Conservation (phyloP, 1,140 invertebrate species). For the Drosophila pachea region DNA sequence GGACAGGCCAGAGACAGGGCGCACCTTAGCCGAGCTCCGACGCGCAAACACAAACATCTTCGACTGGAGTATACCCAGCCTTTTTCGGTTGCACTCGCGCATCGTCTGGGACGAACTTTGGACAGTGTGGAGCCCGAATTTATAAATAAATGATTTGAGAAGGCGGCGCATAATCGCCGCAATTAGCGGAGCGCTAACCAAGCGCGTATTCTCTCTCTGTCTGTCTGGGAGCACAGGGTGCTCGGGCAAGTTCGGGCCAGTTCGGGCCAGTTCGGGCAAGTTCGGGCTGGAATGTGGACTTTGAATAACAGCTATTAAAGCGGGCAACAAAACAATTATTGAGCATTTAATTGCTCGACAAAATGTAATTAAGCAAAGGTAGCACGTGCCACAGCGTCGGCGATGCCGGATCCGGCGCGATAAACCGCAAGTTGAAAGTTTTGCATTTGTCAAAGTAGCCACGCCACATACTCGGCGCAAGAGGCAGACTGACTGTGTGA, state of each 20-base stretch:
- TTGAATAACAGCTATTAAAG: conserved; percentile 75
- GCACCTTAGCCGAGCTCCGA: conserved; percentile 50
- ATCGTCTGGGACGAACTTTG: too few relatives aligned
- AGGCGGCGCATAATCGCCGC: too few relatives aligned
- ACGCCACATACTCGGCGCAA: neutral
- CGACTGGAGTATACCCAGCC: conserved; percentile 6
- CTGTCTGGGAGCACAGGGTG: neutral
- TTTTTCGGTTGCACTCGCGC: neutral
- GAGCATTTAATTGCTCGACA: conserved; percentile 76
- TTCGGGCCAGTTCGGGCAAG: too few relatives aligned
- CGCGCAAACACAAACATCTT: conserved; percentile 37
- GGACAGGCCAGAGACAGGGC: conserved; percentile 47
- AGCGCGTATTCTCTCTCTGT: too few relatives aligned
- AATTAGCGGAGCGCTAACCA: too few relatives aligned
- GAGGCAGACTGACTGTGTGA: neutral
- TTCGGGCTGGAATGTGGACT: conserved; percentile 30
- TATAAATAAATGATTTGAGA: too few relatives aligned
- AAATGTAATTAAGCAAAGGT: conserved; percentile 76
- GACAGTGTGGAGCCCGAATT: too few relatives aligned
- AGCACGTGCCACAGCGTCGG: conserved; percentile 48
- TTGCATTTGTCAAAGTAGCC: conserved; percentile 38
- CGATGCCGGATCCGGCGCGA: conserved; percentile 28
- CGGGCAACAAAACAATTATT: conserved; percentile 75
- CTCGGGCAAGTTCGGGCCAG: conserved; percentile 1
- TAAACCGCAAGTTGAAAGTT: conserved; percentile 55